Percentiles rank a stretch among this genome's conserved stretches.
Conservation (phyloP, 2,113 vertebrate species). For the Myxocyprinus asiaticus region DNA sequence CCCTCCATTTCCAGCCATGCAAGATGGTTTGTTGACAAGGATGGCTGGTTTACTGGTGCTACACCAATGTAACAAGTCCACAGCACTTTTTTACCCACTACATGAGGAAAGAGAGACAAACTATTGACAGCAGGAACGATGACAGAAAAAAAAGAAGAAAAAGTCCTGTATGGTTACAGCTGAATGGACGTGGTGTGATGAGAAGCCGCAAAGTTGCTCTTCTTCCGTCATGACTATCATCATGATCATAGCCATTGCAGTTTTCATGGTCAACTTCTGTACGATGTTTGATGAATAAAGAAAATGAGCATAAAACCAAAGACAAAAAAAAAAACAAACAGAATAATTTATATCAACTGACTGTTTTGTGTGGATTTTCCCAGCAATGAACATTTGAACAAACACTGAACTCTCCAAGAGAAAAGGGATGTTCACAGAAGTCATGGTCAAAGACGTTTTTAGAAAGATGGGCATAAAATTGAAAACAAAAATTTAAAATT, state of each 20-base stretch:
- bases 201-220: slow-evolving; percentile 56
- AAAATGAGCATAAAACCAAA: slow-evolving; percentile 64
- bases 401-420: background rate
- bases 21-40: slow-evolving; percentile 53
- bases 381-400: background rate
- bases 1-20: slow-evolving; percentile 52
- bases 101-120: slow-evolving; percentile 51
- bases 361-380: slow-evolving; percentile 33
- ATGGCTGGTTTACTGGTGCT: slow-evolving; percentile 65
- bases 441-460: background rate
- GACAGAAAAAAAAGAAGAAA: slow-evolving; percentile 49
- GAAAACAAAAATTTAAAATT: no score
- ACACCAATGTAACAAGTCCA: slow-evolving; percentile 63
- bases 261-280: slow-evolving; percentile 68
- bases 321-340: slow-evolving; percentile 26
- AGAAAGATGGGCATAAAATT: background rate
- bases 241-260: slow-evolving; percentile 65
- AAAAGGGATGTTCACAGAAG: background rate
- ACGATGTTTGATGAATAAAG: slow-evolving; percentile 73
- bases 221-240: slow-evolving; percentile 50
- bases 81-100: slow-evolving; percentile 62
- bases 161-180: slow-evolving; percentile 12
- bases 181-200: slow-evolving; percentile 42
- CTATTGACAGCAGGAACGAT: slow-evolving; percentile 51
- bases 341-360: slow-evolving; percentile 48